Percentiles rank a stretch among this genome's conserved stretches.
phyloP scores from a whole-genome alignment of 2,797 vertebrate species.

The Myripristis murdjan region DNA sequence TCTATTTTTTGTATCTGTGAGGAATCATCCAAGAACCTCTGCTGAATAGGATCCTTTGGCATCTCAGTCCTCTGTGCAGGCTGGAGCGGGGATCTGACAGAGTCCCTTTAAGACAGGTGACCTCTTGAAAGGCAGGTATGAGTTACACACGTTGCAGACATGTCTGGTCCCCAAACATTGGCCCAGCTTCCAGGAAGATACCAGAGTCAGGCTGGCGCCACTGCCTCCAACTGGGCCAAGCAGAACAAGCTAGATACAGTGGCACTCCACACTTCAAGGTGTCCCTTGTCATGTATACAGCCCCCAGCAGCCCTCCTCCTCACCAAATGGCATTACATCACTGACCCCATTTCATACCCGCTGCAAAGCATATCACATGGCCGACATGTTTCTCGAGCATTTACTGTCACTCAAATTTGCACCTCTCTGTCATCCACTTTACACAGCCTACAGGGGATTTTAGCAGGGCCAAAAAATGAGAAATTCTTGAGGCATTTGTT shows the following conservation, averaged over 20 bases:
- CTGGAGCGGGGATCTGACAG: constrained; percentile 26
- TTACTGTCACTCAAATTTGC: constrained; percentile 49
- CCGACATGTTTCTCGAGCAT: constrained; percentile 45
- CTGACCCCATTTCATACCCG: constrained; percentile 59
- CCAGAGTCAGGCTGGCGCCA: constrained; percentile 78
- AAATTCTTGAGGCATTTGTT: constrained; percentile 50
- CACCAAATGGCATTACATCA: constrained; percentile 75
- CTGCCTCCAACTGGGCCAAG: constrained; percentile 64
- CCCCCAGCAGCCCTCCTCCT: constrained; percentile 38
- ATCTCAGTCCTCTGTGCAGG: constrained; percentile 13
- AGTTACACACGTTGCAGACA: constrained; percentile 61
- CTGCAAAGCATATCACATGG: constrained; percentile 33
- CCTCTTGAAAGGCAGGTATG: constrained; percentile 57
- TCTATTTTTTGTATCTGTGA: constrained; percentile 3
- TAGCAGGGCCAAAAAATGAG: constrained; percentile 35
- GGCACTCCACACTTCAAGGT: constrained; percentile 54
- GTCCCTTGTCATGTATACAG: constrained; percentile 64
- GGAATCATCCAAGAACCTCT: constrained; percentile 6
- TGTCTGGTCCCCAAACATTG: constrained; percentile 61
- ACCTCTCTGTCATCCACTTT: constrained; percentile 45
- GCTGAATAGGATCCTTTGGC: constrained; percentile 4
- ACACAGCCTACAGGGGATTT: constrained; percentile 17
- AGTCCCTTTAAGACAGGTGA: constrained; percentile 47
- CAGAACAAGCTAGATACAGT: constrained; percentile 61
- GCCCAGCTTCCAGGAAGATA: constrained; percentile 58